These are phyloP conservation scores for Drosophila hamatofila DNA, from an alignment of 2,888 invertebrate genomes.

Conservation along the genomic window DNA sequence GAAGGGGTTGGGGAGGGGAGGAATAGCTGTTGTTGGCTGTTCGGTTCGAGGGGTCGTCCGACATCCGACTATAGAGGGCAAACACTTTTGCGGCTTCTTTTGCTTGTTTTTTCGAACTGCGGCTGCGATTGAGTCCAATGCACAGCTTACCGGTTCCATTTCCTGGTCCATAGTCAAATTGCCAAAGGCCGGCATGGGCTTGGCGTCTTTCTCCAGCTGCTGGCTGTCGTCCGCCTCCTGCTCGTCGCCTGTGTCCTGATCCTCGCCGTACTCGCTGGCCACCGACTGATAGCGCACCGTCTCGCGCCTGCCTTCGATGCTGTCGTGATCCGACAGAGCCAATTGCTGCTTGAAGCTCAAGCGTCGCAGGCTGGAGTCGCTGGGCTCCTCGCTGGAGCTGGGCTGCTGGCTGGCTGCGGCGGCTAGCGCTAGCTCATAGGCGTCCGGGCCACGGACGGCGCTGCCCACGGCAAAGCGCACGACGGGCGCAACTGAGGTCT, in stretches of 20 bases:
- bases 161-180: constrained; percentile 84
- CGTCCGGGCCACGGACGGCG: constrained; percentile 74
- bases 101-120: constrained; percentile 23
- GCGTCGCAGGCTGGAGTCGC: constrained; percentile 86
- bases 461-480: constrained; percentile 84
- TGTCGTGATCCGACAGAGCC: constrained; percentile 87
- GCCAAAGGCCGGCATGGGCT: constrained; percentile 86
- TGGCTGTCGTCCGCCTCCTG: constrained; percentile 25
- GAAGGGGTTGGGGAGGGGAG: not conserved
- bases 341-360: constrained; percentile 86
- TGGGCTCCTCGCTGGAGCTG: constrained; percentile 74
- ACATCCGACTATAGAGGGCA: constrained; percentile 14
- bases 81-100: constrained; percentile 70
- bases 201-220: constrained; percentile 56
- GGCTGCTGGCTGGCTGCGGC: constrained; percentile 60
- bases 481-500: constrained; percentile 26
- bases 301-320: constrained; percentile 84
- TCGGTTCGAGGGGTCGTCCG: not conserved
- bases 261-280: constrained; percentile 85
- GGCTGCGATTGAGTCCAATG: constrained; percentile 22
- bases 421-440: constrained; percentile 56
- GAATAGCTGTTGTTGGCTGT: not conserved
- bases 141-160: constrained; percentile 84
- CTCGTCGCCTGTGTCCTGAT: constrained; percentile 37
- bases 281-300: constrained; percentile 80